Evolutionary conservation across 2,113 vertebrate genomes (phyloP).

Genomic region (Gnathonemus echidnorhynchus): DNA sequence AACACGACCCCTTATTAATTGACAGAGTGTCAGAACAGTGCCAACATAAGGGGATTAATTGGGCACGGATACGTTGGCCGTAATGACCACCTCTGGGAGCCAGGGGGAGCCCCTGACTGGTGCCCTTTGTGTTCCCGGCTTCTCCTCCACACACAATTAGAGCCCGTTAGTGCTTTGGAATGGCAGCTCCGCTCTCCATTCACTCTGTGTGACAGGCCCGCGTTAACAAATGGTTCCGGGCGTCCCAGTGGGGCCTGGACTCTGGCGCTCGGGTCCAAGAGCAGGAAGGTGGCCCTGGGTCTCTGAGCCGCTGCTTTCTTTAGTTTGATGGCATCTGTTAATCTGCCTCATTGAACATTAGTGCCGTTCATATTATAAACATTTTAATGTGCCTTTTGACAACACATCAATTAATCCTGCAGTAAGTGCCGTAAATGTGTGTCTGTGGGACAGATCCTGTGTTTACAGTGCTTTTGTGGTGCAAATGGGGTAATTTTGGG

Average conservation of each 20-base stretch:
- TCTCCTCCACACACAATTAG: conserved; percentile 19
- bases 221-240: background rate
- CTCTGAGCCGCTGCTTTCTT: background rate
- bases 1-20: conserved; percentile 21
- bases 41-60: conserved; percentile 16
- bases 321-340: background rate
- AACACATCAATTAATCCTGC: background rate
- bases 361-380: background rate
- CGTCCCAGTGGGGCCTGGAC: background rate
- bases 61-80: background rate
- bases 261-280: background rate
- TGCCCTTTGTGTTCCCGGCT: conserved; percentile 13
- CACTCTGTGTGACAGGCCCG: background rate
- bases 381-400: background rate
- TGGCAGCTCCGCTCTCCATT: background rate
- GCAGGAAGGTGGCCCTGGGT: background rate
- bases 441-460: background rate
- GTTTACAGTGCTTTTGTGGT: background rate
- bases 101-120: conserved; percentile 14
- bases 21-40: conserved; percentile 26
- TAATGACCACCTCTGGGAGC: conserved; percentile 24
- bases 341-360: background rate
- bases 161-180: background rate
- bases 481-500: background rate
- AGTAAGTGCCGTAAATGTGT: background rate